phyloP scores from a whole-genome alignment of 2,113 vertebrate genomes.

The Girardinichthys multiradiatus region DNA sequence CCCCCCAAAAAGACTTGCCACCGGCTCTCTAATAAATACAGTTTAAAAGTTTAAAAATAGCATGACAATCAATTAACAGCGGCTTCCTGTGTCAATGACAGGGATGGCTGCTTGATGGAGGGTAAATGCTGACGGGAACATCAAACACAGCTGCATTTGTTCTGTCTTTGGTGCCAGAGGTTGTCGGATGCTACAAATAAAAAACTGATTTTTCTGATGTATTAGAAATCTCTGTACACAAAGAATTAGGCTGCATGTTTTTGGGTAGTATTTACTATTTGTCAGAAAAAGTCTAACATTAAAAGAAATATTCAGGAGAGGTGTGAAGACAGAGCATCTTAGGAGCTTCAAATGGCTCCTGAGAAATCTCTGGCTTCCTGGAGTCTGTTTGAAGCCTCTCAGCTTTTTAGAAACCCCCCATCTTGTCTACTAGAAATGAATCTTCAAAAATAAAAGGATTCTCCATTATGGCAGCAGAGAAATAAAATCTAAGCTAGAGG shows the following conservation, averaged over 20 bases:
- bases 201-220: background rate
- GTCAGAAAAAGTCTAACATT: background rate
- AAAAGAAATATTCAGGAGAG: background rate
- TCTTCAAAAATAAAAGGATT: too few species aligned
- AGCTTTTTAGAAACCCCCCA: too few species aligned
- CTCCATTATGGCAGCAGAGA: too few species aligned
- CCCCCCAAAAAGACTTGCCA: background rate
- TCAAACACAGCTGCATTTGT: background rate
- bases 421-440: too few species aligned
- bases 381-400: too few species aligned
- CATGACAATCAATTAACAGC: background rate
- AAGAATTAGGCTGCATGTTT: background rate
- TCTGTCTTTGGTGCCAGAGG: background rate
- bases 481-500: too few species aligned
- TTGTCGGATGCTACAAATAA: background rate
- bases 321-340: too few species aligned
- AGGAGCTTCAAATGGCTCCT: too few species aligned
- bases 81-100: background rate
- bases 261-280: background rate
- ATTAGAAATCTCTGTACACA: background rate
- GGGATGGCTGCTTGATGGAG: background rate
- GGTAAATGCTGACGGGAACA: background rate
- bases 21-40: background rate
- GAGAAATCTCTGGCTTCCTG: background rate
- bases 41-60: background rate